A percentile compares a stretch with the other conserved stretches of the same genome.
Conservation (phyloP, 2,113 vertebrate genomes). For the Chamaea fasciata region DNA sequence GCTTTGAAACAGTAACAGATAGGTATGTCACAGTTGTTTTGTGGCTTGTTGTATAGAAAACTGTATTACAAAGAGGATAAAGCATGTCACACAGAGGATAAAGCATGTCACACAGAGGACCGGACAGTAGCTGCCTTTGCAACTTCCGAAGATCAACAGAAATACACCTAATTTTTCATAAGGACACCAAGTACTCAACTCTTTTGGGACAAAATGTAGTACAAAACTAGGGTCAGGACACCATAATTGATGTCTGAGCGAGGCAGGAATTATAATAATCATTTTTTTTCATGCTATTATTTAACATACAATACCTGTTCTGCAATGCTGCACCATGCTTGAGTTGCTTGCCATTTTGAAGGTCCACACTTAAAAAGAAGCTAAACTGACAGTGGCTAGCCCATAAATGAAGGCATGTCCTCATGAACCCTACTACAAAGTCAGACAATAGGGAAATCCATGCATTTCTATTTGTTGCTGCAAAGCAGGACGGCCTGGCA, state of each 20-base stretch:
- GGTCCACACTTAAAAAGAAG: constrained; percentile 4
- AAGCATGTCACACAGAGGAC: background rate
- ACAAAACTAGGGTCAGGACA: background rate
- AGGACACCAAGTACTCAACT: background rate
- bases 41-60: background rate
- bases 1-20: background rate
- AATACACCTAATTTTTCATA: background rate
- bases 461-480: background rate
- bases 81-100: background rate
- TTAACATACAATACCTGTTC: background rate
- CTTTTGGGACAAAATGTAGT: background rate
- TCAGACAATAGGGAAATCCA: background rate
- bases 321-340: background rate
- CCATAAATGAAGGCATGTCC: background rate
- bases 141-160: background rate
- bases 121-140: background rate
- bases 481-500: background rate
- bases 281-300: background rate
- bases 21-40: background rate
- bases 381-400: background rate
- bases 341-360: background rate
- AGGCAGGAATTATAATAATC: background rate
- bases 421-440: background rate
- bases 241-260: background rate
- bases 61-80: background rate